Evolutionary conservation across 2,888 invertebrate species (phyloP).

Genomic region (Rhopalosiphum nymphaeae): DNA sequence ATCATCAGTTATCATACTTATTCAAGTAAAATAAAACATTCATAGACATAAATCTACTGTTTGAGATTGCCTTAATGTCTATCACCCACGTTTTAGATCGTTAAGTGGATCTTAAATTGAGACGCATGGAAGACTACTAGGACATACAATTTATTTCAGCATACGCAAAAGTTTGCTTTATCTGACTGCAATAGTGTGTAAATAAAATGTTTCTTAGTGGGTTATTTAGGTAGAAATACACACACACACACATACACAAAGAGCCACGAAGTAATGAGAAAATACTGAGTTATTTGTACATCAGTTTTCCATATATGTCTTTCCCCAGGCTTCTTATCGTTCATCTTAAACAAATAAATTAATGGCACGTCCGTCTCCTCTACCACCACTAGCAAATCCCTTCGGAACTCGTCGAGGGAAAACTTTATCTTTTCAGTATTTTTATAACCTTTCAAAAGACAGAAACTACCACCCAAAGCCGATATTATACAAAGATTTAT

Average conservation of each 20-base stretch:
- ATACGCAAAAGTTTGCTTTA: constrained; percentile 12
- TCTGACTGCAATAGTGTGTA: constrained; percentile 29
- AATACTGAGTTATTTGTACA: constrained; percentile 59
- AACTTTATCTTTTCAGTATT: constrained; percentile 59
- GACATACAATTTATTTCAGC: constrained; percentile 6
- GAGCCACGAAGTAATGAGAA: constrained; percentile 45
- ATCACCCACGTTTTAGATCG: not conserved
- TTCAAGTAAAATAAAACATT: not conserved
- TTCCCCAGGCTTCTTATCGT: constrained; percentile 52
- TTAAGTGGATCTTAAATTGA: constrained; percentile 8
- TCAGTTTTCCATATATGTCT: constrained; percentile 60
- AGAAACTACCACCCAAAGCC: constrained; percentile 7
- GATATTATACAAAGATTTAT: constrained; percentile 46
- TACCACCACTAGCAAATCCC: constrained; percentile 32
- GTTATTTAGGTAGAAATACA: constrained; percentile 35
- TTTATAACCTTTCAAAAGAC: constrained; percentile 51
- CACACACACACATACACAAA: not conserved
- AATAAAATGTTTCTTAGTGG: constrained; percentile 21
- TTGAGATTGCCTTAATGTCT: not conserved
- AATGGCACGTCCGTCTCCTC: constrained; percentile 43
- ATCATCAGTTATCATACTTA: not conserved
- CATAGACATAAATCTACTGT: not conserved
- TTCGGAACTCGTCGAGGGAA: constrained; percentile 41
- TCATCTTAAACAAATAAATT: constrained; percentile 63
- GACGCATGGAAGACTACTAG: not conserved